Base-by-base conservation (phyloP, 1,140 invertebrate species). In the Schlechtendalia chinensis region DNA sequence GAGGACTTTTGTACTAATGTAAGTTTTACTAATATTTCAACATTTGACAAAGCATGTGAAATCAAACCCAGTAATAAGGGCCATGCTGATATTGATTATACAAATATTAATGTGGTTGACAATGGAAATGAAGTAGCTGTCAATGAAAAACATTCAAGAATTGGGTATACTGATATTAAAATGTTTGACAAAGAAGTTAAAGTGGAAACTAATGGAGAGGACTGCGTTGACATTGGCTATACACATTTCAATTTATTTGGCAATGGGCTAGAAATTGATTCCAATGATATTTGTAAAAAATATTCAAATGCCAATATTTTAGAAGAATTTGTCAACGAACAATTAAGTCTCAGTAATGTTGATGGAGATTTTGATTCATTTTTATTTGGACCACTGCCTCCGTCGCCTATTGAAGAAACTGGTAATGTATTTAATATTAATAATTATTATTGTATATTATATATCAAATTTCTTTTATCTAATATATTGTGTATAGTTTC, bases 391-490 rank as follows among this genome's bases (percentile, higher is more conserved):
- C 92, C 93, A 45, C 85, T 94, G 56, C 93, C 93, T 12, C 91
- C 92, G 2, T 92, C 91, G 0, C 92, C 91, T 3, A 91, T 93
- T 0, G 91, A 92, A 84, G 91, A 93, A 84, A 91, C 91, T 54
- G 81, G 75, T 79, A 79, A 79, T 1, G 19, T 27, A 32, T 24
- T 59, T 10, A 17, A 16, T 71, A 53, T 24, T 12, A 69, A 27
- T 19, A 10, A 16, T 27, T 71, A 19, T 53, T 71, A 17, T 53
- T 50, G 0, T 71, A 1, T 59, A 39, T 39, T 39, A 29, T 29
- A 19, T 61, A 61, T 19, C 16, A 3, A 14, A 45, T 45, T 39
- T 39, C 14, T 24, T 50, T 59, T 79, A n/a, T 61, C 4, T 45
- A 0, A 56, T 58, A 8, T 8, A 39, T 77, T 77, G 2, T 27